Base-by-base conservation (phyloP, 2,113 vertebrate species). In the Saiga tatarica region DNA sequence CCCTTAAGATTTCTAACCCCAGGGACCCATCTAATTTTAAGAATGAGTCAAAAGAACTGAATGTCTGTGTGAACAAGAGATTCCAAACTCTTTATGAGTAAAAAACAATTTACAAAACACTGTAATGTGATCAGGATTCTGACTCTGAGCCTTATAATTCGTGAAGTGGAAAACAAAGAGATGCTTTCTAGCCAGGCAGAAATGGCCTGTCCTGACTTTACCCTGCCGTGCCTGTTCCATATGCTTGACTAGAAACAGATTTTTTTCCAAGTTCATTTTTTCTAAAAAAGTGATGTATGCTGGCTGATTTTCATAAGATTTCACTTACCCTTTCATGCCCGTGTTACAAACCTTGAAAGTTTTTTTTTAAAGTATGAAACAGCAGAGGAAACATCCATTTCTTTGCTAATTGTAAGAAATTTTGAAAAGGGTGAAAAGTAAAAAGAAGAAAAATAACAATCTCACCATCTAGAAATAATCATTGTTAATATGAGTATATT, bases 101-200 rank as follows among this genome's bases (percentile, higher is more conserved):
- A 78, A 90, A 92, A 91, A 88, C 87, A 15, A 28, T 47, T 96
- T 59, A 94, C 71, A 19, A 86, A 97, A 94, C 25, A 7, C 83
- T 97, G 96, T 91, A 84, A 92, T 92, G 39, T 87, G 57, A 97
- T 81, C 55, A 78, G 84, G 86, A 39, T 50, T 76, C 95, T n/a
- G 28, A 96, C 39, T 74, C 78, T 71, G 76, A 94, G 25, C 28
- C 79, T 97, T 98, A 36, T 85, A 90, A 83, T 87, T 92, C 16
- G 9, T 94, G 86, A 95, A 82, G 28, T 83, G 36, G 88, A 92
- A 98, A 96, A 98, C 52, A 59, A 98, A 97, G 87, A 64, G 36
- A 16, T 0, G 9, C 85, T 98, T 96, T 98, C 88, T 94, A 64
- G 87, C 89, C 6, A 0, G 86, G n/a, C 64, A 89, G 87, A 76